Conservation (phyloP, 37 sponge, comb jelly and placozoan species). For the Amphimedon queenslandica region DNA sequence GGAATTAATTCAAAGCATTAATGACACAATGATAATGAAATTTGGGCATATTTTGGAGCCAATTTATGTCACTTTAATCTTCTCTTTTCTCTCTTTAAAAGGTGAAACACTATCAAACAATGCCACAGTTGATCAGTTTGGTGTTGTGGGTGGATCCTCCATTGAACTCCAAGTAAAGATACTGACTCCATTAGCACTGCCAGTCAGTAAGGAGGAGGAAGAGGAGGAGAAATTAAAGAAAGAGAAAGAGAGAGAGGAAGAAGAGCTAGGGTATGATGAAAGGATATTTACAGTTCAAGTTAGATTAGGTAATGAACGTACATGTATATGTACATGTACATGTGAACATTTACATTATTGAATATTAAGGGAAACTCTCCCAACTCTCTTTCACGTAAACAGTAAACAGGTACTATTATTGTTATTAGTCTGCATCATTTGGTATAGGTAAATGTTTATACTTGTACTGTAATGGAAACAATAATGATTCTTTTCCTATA, state of each 20-base stretch:
- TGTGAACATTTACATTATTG: too few relatives aligned
- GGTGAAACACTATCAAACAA: constrained; percentile 43
- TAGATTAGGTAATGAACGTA: not conserved
- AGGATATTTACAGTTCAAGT: constrained; percentile 21
- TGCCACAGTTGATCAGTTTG: constrained; percentile 38
- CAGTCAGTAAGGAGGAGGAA: not conserved
- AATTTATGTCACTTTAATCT: too few relatives aligned
- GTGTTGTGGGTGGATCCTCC: constrained; percentile 6
- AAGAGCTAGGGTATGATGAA: not conserved
- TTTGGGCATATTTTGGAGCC: too few relatives aligned
- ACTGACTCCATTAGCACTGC: not conserved
- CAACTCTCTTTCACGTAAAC: too few relatives aligned
- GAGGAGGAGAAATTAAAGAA: not conserved
- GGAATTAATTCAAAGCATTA: too few relatives aligned
- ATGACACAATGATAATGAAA: too few relatives aligned
- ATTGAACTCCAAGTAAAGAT: constrained; percentile 21
- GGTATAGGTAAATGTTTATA: not conserved
- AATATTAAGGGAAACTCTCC: too few relatives aligned
- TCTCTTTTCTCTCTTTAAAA: not conserved
- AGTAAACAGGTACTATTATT: too few relatives aligned
- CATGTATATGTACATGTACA: not conserved
- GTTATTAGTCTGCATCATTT: too few relatives aligned
- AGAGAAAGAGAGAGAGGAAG: not conserved
- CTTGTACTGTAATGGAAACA: too few relatives aligned
- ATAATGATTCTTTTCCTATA: too few relatives aligned